Percentiles rank a stretch among this genome's conserved stretches.
phyloP scores from a whole-genome alignment of 2,113 vertebrate species.

The Festucalex cinctus region DNA sequence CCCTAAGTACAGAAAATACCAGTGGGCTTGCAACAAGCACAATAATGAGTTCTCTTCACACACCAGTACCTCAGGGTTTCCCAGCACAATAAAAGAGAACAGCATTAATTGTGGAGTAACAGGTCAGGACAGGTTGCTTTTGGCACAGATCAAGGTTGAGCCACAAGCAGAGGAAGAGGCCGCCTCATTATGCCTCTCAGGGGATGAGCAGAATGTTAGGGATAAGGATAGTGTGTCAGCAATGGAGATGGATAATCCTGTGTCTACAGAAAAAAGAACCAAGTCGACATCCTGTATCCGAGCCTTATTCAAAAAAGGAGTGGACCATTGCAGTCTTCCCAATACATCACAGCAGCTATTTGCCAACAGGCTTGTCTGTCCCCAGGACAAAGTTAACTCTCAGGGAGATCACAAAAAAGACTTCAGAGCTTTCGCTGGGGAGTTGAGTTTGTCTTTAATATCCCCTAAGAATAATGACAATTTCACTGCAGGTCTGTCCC shows the following conservation, averaged over 20 bases:
- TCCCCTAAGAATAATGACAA: conserved; percentile 84
- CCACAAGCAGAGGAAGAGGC: conserved; percentile 84
- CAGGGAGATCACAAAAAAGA: conserved; percentile 98
- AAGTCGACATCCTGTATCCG: conserved; percentile 85
- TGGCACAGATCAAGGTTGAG: conserved; percentile 90
- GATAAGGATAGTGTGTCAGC: conserved; percentile 81
- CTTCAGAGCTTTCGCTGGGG: conserved; percentile 85
- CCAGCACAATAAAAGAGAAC: conserved; percentile 89
- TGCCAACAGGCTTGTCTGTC: conserved; percentile 84
- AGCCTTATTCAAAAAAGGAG: conserved; percentile 85
- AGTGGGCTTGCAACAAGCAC: conserved; percentile 96
- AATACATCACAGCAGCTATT: conserved; percentile 88
- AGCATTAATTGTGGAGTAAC: conserved; percentile 52
- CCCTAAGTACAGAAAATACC: conserved; percentile 98
- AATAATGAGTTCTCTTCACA: conserved; percentile 92
- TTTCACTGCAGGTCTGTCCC: conserved; percentile 83
- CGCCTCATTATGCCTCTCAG: conserved; percentile 87
- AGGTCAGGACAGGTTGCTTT: conserved; percentile 74
- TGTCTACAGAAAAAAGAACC: conserved; percentile 76
- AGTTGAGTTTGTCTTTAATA: conserved; percentile 79
- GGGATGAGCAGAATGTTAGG: conserved; percentile 83
- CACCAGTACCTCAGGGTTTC: conserved; percentile 98
- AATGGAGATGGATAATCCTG: conserved; percentile 85
- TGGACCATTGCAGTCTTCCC: conserved; percentile 80
- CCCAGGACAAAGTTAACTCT: conserved; percentile 93